These are phyloP conservation scores for Euplexia lucipara DNA, from an alignment of 2,888 invertebrate species.

Conservation along the genomic window DNA sequence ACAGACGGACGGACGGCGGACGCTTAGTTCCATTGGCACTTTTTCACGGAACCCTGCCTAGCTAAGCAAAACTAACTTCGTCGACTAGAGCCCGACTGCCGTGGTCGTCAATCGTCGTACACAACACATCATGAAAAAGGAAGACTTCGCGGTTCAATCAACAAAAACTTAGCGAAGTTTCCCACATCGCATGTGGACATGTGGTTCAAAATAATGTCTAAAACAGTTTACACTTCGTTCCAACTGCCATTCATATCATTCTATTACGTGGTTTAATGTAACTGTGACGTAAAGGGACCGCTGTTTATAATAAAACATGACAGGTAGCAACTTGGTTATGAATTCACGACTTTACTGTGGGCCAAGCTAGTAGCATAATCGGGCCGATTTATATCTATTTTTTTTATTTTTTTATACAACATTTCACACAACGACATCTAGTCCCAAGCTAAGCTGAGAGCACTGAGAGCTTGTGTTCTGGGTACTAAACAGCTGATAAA, in stretches of 20 bases:
- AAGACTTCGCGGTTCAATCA: neutral
- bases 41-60: too few species aligned
- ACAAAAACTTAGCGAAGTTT: neutral
- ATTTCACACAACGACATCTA: too few species aligned
- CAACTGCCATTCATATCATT: conserved; percentile 9
- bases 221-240: conserved; percentile 10
- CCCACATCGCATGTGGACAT: neutral
- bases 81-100: too few species aligned
- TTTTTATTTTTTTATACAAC: too few species aligned
- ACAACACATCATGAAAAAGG: neutral
- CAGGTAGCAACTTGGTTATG: conserved; percentile 33
- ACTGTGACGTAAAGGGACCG: conserved; percentile 30
- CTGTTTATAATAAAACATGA: conserved; percentile 49
- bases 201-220: neutral
- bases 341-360: conserved; percentile 32
- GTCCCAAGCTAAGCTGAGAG: too few species aligned
- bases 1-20: too few species aligned
- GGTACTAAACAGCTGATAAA: too few species aligned
- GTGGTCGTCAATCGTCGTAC: too few species aligned
- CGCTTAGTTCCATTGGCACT: too few species aligned
- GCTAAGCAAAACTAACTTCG: neutral
- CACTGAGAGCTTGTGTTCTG: too few species aligned
- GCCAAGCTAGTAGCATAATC: neutral
- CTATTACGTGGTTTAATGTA: conserved; percentile 26
- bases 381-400: neutral